Percentiles rank a stretch among this genome's conserved stretches.
These are phyloP conservation scores for Calliphora vicina DNA, from an alignment of 1,140 invertebrate genomes.

Conservation along the genomic window DNA sequence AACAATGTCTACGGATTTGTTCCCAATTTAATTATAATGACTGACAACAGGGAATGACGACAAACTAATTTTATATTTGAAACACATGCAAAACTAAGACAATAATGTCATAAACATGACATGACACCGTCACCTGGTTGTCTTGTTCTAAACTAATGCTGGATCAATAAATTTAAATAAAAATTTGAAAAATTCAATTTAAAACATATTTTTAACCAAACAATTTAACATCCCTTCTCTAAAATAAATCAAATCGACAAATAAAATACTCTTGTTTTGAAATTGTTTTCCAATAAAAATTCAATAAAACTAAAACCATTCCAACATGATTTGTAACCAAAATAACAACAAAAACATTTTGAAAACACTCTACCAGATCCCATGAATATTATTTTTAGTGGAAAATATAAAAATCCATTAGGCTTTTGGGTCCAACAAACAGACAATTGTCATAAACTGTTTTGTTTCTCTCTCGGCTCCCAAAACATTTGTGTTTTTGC, in stretches of 20 bases:
- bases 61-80: background rate
- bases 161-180: background rate
- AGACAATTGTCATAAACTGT: background rate
- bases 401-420: slow-evolving; percentile 8
- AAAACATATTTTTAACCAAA: background rate
- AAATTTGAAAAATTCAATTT: background rate
- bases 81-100: background rate
- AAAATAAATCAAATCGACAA: background rate
- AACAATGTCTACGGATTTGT: background rate
- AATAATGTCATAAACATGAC: background rate
- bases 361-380: background rate
- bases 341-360: background rate
- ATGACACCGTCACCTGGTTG: slow-evolving; percentile 3
- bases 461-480: background rate
- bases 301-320: slow-evolving; percentile 13
- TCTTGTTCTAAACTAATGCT: background rate
- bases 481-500: background rate
- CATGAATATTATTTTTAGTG: background rate
- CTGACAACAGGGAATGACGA: background rate
- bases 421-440: slow-evolving; percentile 13
- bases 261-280: background rate
- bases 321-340: background rate
- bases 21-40: slow-evolving; percentile 3
- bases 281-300: slow-evolving; percentile 24
- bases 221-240: background rate